A percentile compares a stretch with the other conserved stretches of the same genome.
These are phyloP conservation scores for Rhinolophus sinicus DNA, from an alignment of 2,113 vertebrate genomes.

Conservation along the genomic window DNA sequence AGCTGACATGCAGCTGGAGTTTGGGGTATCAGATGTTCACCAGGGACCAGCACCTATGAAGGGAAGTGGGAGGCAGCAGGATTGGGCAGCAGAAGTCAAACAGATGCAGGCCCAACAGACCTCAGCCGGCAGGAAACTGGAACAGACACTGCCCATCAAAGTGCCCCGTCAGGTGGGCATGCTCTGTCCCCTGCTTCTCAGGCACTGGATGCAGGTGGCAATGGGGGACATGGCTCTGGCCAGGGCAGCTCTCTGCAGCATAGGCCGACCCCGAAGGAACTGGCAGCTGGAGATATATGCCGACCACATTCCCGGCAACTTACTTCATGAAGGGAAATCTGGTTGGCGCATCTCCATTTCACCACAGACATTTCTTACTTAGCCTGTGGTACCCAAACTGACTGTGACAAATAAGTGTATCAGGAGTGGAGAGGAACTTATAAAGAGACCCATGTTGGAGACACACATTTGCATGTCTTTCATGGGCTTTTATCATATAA, in stretches of 20 bases:
- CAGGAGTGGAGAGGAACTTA: not conserved
- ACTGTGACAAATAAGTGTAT: not conserved
- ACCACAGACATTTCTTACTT: not conserved
- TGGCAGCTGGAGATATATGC: not conserved
- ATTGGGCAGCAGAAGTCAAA: not conserved
- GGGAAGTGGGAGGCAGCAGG: not conserved
- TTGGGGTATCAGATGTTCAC: not conserved
- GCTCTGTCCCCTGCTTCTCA: not conserved
- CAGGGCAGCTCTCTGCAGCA: not conserved
- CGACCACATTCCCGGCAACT: not conserved
- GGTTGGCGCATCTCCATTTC: not conserved
- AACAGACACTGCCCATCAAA: fast-evolving
- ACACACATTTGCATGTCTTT: not conserved
- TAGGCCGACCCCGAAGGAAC: not conserved
- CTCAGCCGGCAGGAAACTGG: not conserved
- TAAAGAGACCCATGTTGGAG: not conserved
- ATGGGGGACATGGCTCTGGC: not conserved
- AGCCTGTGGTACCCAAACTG: not conserved
- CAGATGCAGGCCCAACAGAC: fast-evolving
- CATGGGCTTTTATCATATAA: not conserved
- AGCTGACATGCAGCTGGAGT: not conserved
- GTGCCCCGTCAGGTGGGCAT: fast-evolving
- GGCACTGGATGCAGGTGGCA: not conserved
- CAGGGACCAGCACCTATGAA: not conserved
- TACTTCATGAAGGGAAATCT: not conserved